Base-by-base conservation (phyloP, 2,888 invertebrate species). In the Pyrrhopygopsis socrates region DNA sequence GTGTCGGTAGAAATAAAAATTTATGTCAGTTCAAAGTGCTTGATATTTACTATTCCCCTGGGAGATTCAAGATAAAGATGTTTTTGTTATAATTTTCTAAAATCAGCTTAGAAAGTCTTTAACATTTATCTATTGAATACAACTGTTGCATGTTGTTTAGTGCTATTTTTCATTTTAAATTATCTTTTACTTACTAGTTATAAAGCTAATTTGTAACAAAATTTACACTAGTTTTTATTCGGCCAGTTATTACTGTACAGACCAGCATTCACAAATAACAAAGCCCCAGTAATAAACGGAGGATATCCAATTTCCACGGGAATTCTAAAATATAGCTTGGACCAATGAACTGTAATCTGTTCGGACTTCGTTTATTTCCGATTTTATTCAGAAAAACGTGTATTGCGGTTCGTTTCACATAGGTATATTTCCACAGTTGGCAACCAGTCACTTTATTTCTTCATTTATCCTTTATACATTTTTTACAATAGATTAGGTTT, bases 281-380 rank as follows among this genome's bases (percentile, higher is more conserved):
- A 13, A 29, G 22, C 24, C n/a, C 20, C 30, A 58, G 2, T 73
- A 71, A 71, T 71, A 34, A 73, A 73, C 34, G 73, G 22, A n/a
- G 58, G 54, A 50, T 73, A 58, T 75, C 38, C 58, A 65, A 76
- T 76, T 76, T 76, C 65, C 65, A 65, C 30, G 20, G n/a, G 45
- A 65, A 65, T 50, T 76, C 45, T 65, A 79, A 78, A 78, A 78
- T 67, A 68, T 68, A 27, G 34, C 34, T 20, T 54, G 24, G 54
- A 38, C 78, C 41, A 78, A 78, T 78, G 38, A 78, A 78, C 68
- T 41, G 58, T 78, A 68, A 78, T 78, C 68, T 68, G 38, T 77
- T 38, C 24, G 68, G 34, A 77, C 67, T 68, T 77, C 54, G 67
- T 77, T 77, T 76, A 45, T 67, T 34, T 34, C 67, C 34, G 22